phyloP scores from a whole-genome alignment of 2,113 vertebrate genomes.

The Opisthocomus hoazin region DNA sequence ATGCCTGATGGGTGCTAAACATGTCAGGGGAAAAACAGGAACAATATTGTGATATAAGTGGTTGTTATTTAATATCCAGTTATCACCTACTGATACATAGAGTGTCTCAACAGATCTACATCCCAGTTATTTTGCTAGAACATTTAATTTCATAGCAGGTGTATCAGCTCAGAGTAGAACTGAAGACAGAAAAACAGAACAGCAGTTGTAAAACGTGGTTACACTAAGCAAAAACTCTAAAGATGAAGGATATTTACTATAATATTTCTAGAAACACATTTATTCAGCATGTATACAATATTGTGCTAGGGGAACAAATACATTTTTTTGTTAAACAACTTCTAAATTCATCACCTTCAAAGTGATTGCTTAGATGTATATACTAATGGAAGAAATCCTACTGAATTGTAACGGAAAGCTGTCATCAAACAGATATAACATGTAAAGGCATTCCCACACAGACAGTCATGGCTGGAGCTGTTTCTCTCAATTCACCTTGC shows the following conservation, averaged over 20 bases:
- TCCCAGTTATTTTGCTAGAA: background rate
- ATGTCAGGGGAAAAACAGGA: background rate
- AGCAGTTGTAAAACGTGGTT: background rate
- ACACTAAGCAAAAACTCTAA: background rate
- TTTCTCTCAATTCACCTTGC: constrained; percentile 79
- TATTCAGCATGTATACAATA: background rate
- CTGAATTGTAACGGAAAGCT: background rate
- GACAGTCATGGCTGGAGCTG: background rate
- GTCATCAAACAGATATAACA: background rate
- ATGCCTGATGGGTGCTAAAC: background rate
- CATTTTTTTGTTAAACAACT: background rate
- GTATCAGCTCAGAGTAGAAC: background rate
- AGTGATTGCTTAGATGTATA: background rate
- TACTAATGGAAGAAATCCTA: background rate
- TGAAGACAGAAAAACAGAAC: background rate
- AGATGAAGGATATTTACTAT: too few relatives aligned
- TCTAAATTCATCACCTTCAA: background rate
- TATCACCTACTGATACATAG: background rate
- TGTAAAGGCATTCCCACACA: background rate
- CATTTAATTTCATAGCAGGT: background rate
- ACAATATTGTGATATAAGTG: background rate
- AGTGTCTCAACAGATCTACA: background rate
- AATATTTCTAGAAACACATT: background rate
- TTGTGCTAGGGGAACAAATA: background rate
- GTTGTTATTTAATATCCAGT: background rate